Evolutionary conservation across 1,140 invertebrate species (phyloP).

Genomic region (Listronotus oregonensis): DNA sequence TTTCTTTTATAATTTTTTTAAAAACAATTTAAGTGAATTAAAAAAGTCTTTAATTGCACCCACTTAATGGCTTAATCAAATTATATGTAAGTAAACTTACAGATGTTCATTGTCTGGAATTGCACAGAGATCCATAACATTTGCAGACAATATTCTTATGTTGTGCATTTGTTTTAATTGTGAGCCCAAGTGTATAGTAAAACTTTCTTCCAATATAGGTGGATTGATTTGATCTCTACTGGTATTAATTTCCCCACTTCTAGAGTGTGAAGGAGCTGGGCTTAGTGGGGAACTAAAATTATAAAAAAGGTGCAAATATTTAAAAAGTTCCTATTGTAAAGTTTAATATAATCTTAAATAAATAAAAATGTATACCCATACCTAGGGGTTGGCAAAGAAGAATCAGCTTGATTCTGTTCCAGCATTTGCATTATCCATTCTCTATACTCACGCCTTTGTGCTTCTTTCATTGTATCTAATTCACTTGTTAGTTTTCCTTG

Average conservation of each 20-base stretch:
- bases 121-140: constrained; percentile 85
- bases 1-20: too few relatives aligned
- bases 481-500: constrained; percentile 74
- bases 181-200: constrained; percentile 95
- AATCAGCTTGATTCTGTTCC: constrained; percentile 67
- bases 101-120: constrained; percentile 63
- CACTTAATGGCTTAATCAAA: too few relatives aligned
- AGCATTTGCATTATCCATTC: constrained; percentile 80
- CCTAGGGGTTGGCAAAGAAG: constrained; percentile 61
- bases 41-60: too few relatives aligned
- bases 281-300: constrained; percentile 47
- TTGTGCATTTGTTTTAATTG: constrained; percentile 99
- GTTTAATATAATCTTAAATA: background rate
- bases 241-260: constrained; percentile 4
- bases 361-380: constrained; percentile 31
- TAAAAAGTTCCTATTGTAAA: background rate
- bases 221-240: constrained; percentile 44
- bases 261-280: constrained; percentile 43
- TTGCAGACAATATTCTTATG: constrained; percentile 84
- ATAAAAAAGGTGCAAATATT: background rate
- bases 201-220: constrained; percentile 84
- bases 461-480: constrained; percentile 74
- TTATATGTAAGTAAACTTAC: constrained; percentile 41
- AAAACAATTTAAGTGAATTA: too few relatives aligned
- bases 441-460: constrained; percentile 79